Percentiles rank a stretch among this genome's conserved stretches.
Evolutionary conservation across 1,140 invertebrate genomes (phyloP).

Genomic region (Ylistrum balloti): DNA sequence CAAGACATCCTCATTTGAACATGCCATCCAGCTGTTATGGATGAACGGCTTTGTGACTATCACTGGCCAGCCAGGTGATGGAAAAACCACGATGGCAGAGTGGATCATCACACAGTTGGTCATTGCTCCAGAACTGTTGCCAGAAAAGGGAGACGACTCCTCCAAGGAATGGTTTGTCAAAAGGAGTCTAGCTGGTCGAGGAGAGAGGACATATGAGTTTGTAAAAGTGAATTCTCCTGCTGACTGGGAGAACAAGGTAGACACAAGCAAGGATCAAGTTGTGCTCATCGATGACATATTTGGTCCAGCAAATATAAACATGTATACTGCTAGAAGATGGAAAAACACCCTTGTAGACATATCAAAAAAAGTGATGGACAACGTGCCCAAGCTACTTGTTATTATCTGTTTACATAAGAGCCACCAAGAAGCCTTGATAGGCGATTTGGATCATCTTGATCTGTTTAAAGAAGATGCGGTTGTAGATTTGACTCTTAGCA

Average conservation of each 20-base stretch:
- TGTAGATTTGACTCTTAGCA: constrained; percentile 44
- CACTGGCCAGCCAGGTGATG: constrained; percentile 54
- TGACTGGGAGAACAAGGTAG: constrained; percentile 58
- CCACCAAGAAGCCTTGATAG: constrained; percentile 54
- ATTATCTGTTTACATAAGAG: constrained; percentile 55
- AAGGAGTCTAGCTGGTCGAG: not conserved
- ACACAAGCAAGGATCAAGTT: constrained; percentile 54
- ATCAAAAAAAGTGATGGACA: constrained; percentile 34
- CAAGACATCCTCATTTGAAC: not conserved
- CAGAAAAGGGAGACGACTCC: not conserved
- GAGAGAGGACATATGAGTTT: constrained; percentile 41
- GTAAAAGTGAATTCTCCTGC: constrained; percentile 54
- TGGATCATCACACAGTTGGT: constrained; percentile 47
- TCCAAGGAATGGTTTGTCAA: not conserved
- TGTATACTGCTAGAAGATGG: constrained; percentile 54
- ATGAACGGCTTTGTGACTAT: constrained; percentile 53
- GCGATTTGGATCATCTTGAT: constrained; percentile 43
- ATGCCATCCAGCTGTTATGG: constrained; percentile 50
- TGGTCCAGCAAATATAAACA: constrained; percentile 49
- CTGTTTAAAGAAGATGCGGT: constrained; percentile 44
- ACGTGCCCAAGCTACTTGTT: constrained; percentile 51
- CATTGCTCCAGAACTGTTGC: not conserved
- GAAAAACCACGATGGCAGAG: constrained; percentile 54
- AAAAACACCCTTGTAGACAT: constrained; percentile 54
- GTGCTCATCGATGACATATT: constrained; percentile 62